These are phyloP conservation scores for Jacana jacana DNA, from an alignment of 2,113 vertebrate genomes.

Conservation along the genomic window DNA sequence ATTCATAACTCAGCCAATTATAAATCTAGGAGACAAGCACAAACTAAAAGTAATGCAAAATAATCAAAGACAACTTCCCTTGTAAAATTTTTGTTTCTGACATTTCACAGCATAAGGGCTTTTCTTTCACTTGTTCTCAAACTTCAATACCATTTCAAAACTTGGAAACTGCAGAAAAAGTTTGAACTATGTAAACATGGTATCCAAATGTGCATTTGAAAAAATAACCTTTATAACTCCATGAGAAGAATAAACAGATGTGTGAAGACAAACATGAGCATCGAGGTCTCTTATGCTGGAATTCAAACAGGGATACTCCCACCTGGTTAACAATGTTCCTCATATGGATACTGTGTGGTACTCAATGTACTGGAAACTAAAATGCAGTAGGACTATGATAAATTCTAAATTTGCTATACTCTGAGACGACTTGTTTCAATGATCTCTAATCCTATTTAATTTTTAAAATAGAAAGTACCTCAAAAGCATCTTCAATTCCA, in stretches of 20 bases:
- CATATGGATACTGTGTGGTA: not conserved
- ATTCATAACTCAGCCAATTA: not conserved
- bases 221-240: not conserved
- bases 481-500: slow-evolving; percentile 98
- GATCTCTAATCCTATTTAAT: not conserved
- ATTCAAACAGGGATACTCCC: not conserved
- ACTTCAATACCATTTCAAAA: not conserved
- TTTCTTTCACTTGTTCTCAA: not conserved
- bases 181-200: not conserved
- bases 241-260: not conserved
- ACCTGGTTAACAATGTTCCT: not conserved
- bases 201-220: not conserved
- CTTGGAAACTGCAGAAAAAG: not conserved
- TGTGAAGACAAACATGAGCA: not conserved
- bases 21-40: not conserved
- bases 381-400: not conserved
- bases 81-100: not conserved
- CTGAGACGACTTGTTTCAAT: not conserved
- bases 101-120: not conserved
- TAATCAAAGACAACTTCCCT: not conserved
- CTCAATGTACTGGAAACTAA: not conserved
- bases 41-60: not conserved
- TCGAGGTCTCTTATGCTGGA: not conserved
- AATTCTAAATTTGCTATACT: not conserved
- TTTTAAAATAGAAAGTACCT: slow-evolving; percentile 72